These are phyloP conservation scores for Rhipidura dahli DNA, from an alignment of 2,113 vertebrate genomes.

Conservation along the genomic window DNA sequence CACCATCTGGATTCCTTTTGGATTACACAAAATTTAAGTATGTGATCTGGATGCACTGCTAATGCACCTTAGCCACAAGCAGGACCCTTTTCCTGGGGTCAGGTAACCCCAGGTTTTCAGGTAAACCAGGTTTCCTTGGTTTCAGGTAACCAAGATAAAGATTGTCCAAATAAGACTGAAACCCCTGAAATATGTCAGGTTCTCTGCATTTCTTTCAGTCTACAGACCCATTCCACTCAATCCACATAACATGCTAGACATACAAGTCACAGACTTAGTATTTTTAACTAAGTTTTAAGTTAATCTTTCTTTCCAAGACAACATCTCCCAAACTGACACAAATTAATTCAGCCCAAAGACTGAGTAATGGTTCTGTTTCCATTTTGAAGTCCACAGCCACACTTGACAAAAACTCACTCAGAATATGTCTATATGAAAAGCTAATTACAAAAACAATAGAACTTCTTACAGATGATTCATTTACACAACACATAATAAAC, in stretches of 20 bases:
- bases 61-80: background rate
- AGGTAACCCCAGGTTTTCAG: no score
- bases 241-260: background rate
- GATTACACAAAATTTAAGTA: background rate
- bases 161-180: background rate
- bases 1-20: background rate
- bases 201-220: background rate
- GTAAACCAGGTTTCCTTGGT: no score
- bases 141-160: background rate
- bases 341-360: background rate
- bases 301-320: background rate
- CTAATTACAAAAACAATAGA: background rate
- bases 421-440: background rate
- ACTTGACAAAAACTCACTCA: background rate
- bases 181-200: background rate
- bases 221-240: background rate
- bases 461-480: background rate
- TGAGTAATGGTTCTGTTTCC: background rate
- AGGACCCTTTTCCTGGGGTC: background rate
- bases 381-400: background rate
- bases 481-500: background rate
- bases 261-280: background rate
- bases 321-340: background rate
- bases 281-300: background rate
- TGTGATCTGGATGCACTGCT: background rate